Conservation (phyloP, 2,113 vertebrate species). For the pig (Sus scrofa) region DNA sequence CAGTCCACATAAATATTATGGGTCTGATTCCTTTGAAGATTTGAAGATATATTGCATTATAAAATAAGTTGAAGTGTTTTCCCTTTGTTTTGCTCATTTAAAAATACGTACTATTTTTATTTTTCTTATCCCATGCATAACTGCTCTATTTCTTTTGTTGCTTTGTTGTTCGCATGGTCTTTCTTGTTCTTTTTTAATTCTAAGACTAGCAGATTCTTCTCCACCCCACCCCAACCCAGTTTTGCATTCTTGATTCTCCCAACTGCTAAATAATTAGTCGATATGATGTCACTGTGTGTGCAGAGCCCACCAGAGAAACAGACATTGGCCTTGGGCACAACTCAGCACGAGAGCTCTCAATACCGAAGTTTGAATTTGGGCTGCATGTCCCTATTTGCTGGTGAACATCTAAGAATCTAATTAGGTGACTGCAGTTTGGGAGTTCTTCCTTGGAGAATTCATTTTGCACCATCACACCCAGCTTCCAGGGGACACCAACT, state of each 20-base stretch:
- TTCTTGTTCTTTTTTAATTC: background rate
- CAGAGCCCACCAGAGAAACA: constrained; percentile 78
- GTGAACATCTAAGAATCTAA: constrained; percentile 79
- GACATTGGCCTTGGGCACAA: constrained; percentile 78
- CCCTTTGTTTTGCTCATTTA: background rate
- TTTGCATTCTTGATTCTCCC: constrained; percentile 82
- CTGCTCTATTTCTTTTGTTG: background rate
- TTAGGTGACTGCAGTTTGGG: constrained; percentile 59
- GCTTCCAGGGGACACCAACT: background rate
- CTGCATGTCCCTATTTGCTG: constrained; percentile 48
- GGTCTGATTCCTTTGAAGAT: background rate
- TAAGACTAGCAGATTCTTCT: background rate
- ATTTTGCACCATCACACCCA: constrained; percentile 41
- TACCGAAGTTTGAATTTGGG: constrained; percentile 66
- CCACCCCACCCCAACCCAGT: background rate
- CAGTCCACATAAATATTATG: background rate
- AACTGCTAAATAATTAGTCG: constrained; percentile 85
- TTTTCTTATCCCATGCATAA: background rate
- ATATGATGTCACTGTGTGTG: constrained; percentile 81
- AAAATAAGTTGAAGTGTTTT: background rate
- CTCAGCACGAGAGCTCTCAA: constrained; percentile 79
- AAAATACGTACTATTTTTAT: background rate
- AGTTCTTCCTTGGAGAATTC: constrained; percentile 63
- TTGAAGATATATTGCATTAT: background rate
- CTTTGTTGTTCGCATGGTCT: background rate